These are phyloP conservation scores for Dicerorhinus sumatrensis DNA, from an alignment of 2,113 vertebrate genomes.

Conservation along the genomic window DNA sequence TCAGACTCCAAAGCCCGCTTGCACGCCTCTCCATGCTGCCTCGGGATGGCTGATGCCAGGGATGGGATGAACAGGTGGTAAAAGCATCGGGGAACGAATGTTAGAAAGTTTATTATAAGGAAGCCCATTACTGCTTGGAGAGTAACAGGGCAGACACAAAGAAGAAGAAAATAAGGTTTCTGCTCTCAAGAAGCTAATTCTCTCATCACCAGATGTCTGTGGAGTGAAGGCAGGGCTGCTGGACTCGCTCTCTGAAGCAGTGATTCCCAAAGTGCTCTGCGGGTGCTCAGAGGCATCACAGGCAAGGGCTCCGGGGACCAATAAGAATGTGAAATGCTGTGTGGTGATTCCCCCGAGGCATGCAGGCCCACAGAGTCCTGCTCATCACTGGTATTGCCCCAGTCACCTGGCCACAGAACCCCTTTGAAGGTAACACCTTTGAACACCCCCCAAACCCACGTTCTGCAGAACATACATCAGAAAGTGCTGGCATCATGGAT, in stretches of 20 bases:
- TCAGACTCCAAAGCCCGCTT: background rate
- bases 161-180: background rate
- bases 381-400: accelerated
- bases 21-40: accelerated
- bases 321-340: accelerated
- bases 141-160: background rate
- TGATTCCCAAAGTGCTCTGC: background rate
- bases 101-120: background rate
- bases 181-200: background rate
- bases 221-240: background rate
- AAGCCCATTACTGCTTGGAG: background rate
- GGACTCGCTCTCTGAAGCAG: background rate
- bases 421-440: background rate
- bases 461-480: accelerated
- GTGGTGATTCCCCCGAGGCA: accelerated
- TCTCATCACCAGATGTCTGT: background rate
- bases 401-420: background rate
- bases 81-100: background rate
- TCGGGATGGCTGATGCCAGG: background rate
- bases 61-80: accelerated
- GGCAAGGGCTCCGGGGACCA: background rate
- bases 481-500: accelerated
- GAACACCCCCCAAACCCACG: accelerated
- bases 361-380: background rate
- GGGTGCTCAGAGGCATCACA: background rate